These are phyloP conservation scores for Pavo muticus DNA, from an alignment of 2,113 vertebrate genomes.

Conservation along the genomic window DNA sequence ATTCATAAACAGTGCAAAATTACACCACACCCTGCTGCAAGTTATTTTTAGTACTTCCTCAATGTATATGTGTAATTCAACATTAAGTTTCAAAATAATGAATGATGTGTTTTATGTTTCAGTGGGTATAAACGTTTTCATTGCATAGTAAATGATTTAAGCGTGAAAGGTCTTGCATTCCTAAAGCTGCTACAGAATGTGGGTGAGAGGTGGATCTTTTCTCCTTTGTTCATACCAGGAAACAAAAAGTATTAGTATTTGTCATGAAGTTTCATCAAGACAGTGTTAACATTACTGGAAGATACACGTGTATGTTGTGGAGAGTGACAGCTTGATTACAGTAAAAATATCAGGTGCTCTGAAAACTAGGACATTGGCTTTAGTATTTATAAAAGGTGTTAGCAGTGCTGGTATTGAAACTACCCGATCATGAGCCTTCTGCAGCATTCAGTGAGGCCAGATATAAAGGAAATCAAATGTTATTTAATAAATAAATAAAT, in stretches of 20 bases:
- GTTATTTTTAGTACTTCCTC: slow-evolving; percentile 56
- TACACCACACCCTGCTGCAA: slow-evolving; percentile 3
- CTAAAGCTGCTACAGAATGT: slow-evolving; percentile 51
- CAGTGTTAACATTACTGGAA: not conserved
- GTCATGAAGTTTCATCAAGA: slow-evolving; percentile 44
- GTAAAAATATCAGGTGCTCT: not conserved
- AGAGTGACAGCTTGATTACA: not conserved
- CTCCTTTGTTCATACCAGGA: slow-evolving; percentile 37
- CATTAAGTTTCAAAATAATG: slow-evolving; percentile 52
- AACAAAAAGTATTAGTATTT: slow-evolving; percentile 54
- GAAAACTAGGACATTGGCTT: not conserved
- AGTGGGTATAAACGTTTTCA: not conserved
- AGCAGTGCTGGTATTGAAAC: not conserved
- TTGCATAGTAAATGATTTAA: slow-evolving; percentile 46
- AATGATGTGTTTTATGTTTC: slow-evolving; percentile 58
- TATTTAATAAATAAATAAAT: not conserved
- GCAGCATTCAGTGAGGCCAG: not conserved
- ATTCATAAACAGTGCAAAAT: not conserved
- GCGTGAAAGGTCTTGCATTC: slow-evolving; percentile 55
- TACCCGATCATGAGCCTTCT: not conserved
- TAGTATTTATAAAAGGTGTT: not conserved
- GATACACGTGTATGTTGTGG: not conserved
- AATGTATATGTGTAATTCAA: slow-evolving; percentile 40
- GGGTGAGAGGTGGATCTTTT: slow-evolving; percentile 56
- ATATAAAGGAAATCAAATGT: not conserved